A percentile compares a stretch with the other conserved stretches of the same genome.
These are phyloP conservation scores for Passer domesticus DNA, from an alignment of 2,113 vertebrate species.

Conservation along the genomic window DNA sequence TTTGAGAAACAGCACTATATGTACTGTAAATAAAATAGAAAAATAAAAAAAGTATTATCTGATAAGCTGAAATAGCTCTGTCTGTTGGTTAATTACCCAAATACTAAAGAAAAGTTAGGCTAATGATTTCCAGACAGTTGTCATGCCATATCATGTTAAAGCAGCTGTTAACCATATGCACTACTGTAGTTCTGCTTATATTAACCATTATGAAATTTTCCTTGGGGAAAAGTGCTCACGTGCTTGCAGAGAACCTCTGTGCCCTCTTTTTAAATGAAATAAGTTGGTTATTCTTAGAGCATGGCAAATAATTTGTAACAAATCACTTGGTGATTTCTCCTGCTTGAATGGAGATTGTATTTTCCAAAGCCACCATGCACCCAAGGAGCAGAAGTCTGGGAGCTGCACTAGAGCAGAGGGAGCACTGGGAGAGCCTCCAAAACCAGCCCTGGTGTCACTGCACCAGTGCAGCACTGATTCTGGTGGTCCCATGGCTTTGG, in stretches of 20 bases:
- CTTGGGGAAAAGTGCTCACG: conserved; percentile 25
- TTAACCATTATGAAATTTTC: conserved; percentile 58
- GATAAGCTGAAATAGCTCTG: conserved; percentile 54
- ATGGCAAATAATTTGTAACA: conserved; percentile 38
- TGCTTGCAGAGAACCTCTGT: conserved; percentile 34
- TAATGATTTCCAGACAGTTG: conserved; percentile 67
- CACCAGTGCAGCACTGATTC: fast-evolving
- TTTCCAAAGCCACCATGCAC: background rate
- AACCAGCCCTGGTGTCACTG: fast-evolving
- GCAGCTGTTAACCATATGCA: conserved; percentile 70
- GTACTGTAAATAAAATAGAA: conserved; percentile 12
- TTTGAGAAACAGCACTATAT: conserved; percentile 6
- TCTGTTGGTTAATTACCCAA: conserved; percentile 55
- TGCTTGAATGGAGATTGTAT: background rate
- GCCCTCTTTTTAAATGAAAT: conserved; percentile 43
- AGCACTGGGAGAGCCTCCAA: background rate
- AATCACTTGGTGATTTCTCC: conserved; percentile 45
- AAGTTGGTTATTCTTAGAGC: conserved; percentile 27
- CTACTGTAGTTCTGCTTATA: conserved; percentile 61
- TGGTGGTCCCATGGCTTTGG: background rate
- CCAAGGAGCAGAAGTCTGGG: background rate
- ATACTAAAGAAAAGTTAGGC: conserved; percentile 38
- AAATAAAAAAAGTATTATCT: background rate
- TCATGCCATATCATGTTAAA: conserved; percentile 55
- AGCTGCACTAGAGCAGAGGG: background rate